Conservation (phyloP, 2,797 vertebrate species). For the Allobates femoralis region DNA sequence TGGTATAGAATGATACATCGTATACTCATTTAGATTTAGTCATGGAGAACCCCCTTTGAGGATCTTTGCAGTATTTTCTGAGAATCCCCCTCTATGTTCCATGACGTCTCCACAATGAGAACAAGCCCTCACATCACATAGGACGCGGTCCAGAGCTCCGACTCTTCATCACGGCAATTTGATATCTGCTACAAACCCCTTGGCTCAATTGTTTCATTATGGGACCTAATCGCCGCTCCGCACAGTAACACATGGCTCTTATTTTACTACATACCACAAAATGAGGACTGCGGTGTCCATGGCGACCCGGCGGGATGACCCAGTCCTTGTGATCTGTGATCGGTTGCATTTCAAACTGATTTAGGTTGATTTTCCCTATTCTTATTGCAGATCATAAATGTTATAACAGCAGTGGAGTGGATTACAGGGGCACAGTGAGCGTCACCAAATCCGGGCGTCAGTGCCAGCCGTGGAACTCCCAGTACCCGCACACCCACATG, state of each 20-base stretch:
- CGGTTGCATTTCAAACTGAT: neutral
- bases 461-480: constrained; percentile 98
- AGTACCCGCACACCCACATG: constrained; percentile 95
- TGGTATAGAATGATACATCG: too few relatives aligned
- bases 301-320: neutral
- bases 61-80: neutral
- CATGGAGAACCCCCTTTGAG: neutral
- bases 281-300: neutral
- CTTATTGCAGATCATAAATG: constrained; percentile 89
- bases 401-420: constrained; percentile 89
- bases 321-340: neutral
- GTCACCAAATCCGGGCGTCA: constrained; percentile 91
- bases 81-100: too few relatives aligned
- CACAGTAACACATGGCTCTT: neutral
- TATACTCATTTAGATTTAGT: too few relatives aligned
- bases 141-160: neutral
- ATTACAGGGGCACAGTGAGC: constrained; percentile 93
- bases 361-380: neutral
- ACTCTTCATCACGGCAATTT: neutral
- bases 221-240: neutral
- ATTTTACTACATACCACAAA: neutral
- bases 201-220: neutral
- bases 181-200: constrained; percentile 1
- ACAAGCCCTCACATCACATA: neutral
- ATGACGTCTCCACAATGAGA: neutral